phyloP scores from a whole-genome alignment of 2,797 vertebrate genomes.

The Molossus alvarezi region DNA sequence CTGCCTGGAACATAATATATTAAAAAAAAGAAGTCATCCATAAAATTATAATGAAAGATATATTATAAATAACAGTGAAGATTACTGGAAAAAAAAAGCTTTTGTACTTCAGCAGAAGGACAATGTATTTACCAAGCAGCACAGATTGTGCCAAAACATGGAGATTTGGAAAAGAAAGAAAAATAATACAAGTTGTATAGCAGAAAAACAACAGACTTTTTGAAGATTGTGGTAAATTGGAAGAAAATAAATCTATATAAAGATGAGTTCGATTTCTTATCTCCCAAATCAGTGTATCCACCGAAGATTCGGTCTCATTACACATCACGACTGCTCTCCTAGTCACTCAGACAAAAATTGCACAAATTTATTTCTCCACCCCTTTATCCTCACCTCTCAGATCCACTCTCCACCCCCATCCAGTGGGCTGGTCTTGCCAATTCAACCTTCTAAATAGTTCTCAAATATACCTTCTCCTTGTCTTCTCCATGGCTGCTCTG shows the following conservation, averaged over 20 bases:
- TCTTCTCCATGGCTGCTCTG: too few species aligned
- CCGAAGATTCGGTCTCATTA: background rate
- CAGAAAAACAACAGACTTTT: background rate
- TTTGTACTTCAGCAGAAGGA: background rate
- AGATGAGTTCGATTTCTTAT: background rate
- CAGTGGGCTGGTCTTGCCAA: background rate
- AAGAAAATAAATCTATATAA: background rate
- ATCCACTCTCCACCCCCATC: background rate
- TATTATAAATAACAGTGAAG: conserved; percentile 32
- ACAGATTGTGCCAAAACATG: background rate
- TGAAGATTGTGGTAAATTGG: background rate
- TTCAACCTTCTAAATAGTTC: background rate
- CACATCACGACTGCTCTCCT: background rate
- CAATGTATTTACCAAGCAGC: background rate
- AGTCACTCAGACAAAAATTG: background rate
- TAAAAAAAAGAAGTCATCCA: background rate
- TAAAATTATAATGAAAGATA: conserved; percentile 20
- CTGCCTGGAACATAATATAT: conserved; percentile 39
- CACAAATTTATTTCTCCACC: background rate
- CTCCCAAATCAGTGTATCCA: background rate
- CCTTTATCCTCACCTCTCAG: background rate
- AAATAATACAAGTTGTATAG: background rate
- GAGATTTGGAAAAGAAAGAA: background rate
- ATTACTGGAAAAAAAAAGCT: background rate
- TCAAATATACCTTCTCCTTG: background rate